Conservation (phyloP, 1,140 invertebrate species). For the Magallana gigas region DNA sequence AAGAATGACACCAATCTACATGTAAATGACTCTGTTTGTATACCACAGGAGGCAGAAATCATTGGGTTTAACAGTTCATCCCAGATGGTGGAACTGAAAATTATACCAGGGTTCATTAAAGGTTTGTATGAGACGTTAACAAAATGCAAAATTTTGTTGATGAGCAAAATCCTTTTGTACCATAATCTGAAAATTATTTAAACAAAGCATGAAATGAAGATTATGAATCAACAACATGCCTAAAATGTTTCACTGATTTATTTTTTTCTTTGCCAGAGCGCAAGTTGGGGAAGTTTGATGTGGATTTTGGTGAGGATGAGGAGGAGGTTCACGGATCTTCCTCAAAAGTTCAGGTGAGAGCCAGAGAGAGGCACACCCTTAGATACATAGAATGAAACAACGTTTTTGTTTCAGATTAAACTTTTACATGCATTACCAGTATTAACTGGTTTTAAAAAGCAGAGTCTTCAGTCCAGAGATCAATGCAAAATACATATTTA, state of each 20-base stretch:
- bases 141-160: not conserved
- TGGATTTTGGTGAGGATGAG: conserved; percentile 41
- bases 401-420: too few species aligned
- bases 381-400: too few species aligned
- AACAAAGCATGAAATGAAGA: too few species aligned
- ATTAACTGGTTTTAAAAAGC: too few species aligned
- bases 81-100: conserved; percentile 52
- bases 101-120: not conserved
- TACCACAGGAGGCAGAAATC: conserved; percentile 56
- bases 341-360: not conserved
- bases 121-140: not conserved
- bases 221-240: too few species aligned
- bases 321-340: not conserved
- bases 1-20: not conserved
- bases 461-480: too few species aligned
- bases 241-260: not conserved
- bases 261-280: conserved; percentile 21
- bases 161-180: too few species aligned
- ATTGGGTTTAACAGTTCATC: conserved; percentile 38
- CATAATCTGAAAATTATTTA: too few species aligned
- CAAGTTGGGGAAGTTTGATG: conserved; percentile 42
- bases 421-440: too few species aligned
- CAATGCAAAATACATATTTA: too few species aligned
- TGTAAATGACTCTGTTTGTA: not conserved
- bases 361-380: too few species aligned